Percentiles rank a stretch among this genome's conserved stretches.
phyloP scores from a whole-genome alignment of 2,797 vertebrate species.

The Sebastes dallii region DNA sequence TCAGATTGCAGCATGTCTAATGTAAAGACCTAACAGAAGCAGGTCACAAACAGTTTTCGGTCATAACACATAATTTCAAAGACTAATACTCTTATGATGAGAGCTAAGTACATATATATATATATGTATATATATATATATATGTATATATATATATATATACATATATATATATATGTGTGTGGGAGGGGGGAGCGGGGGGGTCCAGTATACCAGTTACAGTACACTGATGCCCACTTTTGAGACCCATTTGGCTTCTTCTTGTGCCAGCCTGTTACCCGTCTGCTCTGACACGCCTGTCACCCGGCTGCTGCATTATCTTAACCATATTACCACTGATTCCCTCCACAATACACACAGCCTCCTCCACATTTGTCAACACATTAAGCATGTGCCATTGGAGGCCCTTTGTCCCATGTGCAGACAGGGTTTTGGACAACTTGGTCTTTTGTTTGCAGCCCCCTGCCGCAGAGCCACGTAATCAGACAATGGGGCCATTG shows the following conservation, averaged over 20 bases:
- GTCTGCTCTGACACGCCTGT: conserved; percentile 29
- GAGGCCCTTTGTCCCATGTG: conserved; percentile 50
- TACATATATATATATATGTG: not conserved
- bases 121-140: not conserved
- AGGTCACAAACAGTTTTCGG: not conserved
- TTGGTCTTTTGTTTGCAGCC: conserved; percentile 22
- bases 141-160: not conserved
- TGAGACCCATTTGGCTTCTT: not conserved
- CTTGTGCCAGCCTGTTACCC: conserved; percentile 37
- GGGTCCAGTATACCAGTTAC: not conserved
- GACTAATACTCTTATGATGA: not conserved
- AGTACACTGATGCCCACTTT: not conserved
- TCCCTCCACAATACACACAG: conserved; percentile 16
- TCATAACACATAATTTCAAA: not conserved
- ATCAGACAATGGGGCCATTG: conserved; percentile 59
- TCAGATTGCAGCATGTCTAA: not conserved
- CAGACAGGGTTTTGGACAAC: conserved; percentile 27
- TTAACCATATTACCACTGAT: conserved; percentile 27
- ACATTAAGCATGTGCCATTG: conserved; percentile 49
- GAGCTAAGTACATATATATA: not conserved
- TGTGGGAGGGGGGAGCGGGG: too few relatives aligned
- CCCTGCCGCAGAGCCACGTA: conserved; percentile 28
- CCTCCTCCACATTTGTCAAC: conserved; percentile 37
- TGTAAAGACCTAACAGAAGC: not conserved
- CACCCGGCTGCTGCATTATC: conserved; percentile 36